These are phyloP conservation scores for Eledona agricola DNA, from an alignment of 2,888 invertebrate genomes.

Conservation along the genomic window DNA sequence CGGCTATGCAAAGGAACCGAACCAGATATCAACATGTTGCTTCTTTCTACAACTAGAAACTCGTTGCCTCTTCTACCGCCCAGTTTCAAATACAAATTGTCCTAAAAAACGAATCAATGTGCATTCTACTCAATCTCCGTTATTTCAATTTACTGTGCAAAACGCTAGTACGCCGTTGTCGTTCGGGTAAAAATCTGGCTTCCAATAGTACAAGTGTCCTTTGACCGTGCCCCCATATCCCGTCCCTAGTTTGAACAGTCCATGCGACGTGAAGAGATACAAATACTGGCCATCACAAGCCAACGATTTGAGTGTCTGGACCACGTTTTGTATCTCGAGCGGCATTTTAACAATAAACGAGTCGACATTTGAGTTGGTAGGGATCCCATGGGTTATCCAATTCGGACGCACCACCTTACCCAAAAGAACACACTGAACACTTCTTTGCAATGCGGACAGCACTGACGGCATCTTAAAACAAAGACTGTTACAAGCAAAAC, in stretches of 20 bases:
- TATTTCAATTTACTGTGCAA: constrained; percentile 84
- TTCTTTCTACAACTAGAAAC: constrained; percentile 67
- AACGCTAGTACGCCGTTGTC: constrained; percentile 88
- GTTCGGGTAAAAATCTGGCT: constrained; percentile 81
- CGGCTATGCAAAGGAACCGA: constrained; percentile 60
- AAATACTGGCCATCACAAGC: constrained; percentile 92
- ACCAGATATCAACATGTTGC: constrained; percentile 65
- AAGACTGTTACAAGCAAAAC: constrained; percentile 31
- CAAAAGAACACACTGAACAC: constrained; percentile 87
- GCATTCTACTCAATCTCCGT: constrained; percentile 87
- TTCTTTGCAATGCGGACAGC: constrained; percentile 84
- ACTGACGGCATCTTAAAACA: constrained; percentile 79
- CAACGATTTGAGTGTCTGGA: constrained; percentile 68
- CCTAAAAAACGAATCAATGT: constrained; percentile 73
- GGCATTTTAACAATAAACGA: constrained; percentile 69
- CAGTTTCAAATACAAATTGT: constrained; percentile 81
- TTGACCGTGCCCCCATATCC: constrained; percentile 93
- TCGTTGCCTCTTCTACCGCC: constrained; percentile 65
- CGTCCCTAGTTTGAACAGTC: constrained; percentile 92
- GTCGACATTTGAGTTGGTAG: constrained; percentile 76
- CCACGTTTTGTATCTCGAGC: constrained; percentile 63
- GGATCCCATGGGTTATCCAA: constrained; percentile 90
- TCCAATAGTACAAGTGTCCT: constrained; percentile 88
- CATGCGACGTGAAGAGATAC: constrained; percentile 85
- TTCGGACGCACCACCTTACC: constrained; percentile 86